Evolutionary conservation across 2,113 vertebrate genomes (phyloP).

Genomic region (Cygnus atratus): DNA sequence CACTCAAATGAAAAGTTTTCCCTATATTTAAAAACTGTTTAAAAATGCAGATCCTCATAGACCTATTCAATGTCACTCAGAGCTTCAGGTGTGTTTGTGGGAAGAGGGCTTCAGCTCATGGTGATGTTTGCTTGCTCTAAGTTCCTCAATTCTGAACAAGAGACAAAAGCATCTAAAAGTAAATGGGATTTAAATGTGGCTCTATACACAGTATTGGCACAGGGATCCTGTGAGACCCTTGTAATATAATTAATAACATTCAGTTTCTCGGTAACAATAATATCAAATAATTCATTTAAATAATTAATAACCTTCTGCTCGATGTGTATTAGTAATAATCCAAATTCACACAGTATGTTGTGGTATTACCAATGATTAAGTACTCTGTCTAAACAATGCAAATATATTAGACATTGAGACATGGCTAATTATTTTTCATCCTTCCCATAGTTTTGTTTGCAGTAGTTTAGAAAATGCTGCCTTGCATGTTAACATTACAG

Average conservation of each 20-base stretch:
- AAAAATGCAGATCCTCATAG: not conserved
- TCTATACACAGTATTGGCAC: not conserved
- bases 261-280: slow-evolving; percentile 7
- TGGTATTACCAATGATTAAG: slow-evolving; percentile 49
- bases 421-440: slow-evolving; percentile 31
- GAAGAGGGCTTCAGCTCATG: not conserved
- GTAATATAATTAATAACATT: slow-evolving; percentile 13
- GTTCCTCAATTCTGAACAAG: not conserved
- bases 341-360: slow-evolving; percentile 11
- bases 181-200: not conserved
- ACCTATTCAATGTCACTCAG: not conserved
- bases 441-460: not conserved
- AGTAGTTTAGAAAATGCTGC: not conserved
- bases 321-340: slow-evolving; percentile 28
- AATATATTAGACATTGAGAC: slow-evolving; percentile 9
- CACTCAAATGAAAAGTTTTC: not conserved
- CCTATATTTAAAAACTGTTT: not conserved
- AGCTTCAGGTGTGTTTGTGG: not conserved
- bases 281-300: slow-evolving; percentile 22
- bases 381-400: slow-evolving; percentile 46
- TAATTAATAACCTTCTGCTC: slow-evolving; percentile 51
- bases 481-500: not conserved
- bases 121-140: not conserved
- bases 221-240: not conserved
- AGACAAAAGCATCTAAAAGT: not conserved